Base-by-base conservation (phyloP, 2,888 invertebrate species). In the Lysandra coridon region DNA sequence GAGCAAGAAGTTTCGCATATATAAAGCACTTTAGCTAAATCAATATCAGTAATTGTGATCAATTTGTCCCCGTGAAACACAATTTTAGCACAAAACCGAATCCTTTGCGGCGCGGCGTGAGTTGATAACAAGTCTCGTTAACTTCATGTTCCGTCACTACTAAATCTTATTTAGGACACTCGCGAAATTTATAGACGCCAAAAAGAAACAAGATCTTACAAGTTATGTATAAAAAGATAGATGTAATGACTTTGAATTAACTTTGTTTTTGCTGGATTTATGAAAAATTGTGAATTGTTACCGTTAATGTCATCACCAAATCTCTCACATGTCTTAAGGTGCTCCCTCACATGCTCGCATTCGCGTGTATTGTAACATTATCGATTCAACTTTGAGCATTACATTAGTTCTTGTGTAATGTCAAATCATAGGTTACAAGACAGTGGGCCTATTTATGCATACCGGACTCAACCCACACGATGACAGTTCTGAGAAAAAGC, bases 61-160 rank as follows among this genome's bases (percentile, higher is more conserved):
- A 64, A 64, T 64, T 64, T 64, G 64, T 17, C 40, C 44, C n/a
- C 74, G 74, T 40, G 44, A 74, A 73, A 73, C 73, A 44, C 10
- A 44, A 73, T 73, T 37, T 73, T n/a, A 2, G 10, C 23, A 44
- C n/a, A 40, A 74, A 40, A 40, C 40, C n/a, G 40, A 30, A 23
- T 64, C 23, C 30, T 40, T 74, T 74, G n/a, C 14, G 74, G 17
- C n/a, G 74, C 44, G n/a, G 74, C 40, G n/a, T 37, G n/a, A 44
- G 40, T 44, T 44, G 74, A 1, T n/a, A 74, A 74, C 74, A 44
- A 74, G 44, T 40, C 74, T 74, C 74, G 74, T 74, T 74, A 74
- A 44, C 74, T 74, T 74, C 44, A 10, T 74, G 74, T 44, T 44
- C 23, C 40, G 64, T 64, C 30, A 12, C 10, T 4, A 30, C 62